Percentiles rank a stretch among this genome's conserved stretches.
phyloP scores from a whole-genome alignment of 2,888 invertebrate species.

The Abscondita cerata region DNA sequence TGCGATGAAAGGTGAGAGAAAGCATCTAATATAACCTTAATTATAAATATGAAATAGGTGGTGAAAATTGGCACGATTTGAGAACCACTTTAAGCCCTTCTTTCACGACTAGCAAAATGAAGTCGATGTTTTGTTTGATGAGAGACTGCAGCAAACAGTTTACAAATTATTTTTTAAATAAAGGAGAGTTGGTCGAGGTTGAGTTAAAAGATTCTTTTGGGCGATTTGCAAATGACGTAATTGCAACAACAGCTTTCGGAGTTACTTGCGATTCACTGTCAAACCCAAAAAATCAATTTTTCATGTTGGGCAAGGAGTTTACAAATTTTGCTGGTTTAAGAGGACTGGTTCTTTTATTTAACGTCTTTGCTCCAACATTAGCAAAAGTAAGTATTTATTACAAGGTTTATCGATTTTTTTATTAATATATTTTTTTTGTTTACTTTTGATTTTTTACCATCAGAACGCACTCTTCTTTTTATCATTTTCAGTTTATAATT shows the following conservation, averaged over 20 bases:
- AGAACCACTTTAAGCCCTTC: conserved; percentile 51
- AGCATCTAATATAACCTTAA: background rate
- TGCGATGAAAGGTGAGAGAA: background rate
- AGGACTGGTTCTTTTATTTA: background rate
- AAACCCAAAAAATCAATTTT: conserved; percentile 3
- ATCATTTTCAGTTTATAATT: too few species aligned
- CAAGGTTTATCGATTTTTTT: too few species aligned
- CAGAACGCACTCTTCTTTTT: too few species aligned
- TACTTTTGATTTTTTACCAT: too few species aligned
- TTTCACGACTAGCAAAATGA: conserved; percentile 6
- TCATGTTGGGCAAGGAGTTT: background rate
- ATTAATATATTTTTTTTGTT: too few species aligned
- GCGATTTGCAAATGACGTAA: conserved; percentile 3
- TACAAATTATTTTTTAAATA: background rate
- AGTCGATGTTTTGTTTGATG: background rate
- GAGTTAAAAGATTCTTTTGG: background rate
- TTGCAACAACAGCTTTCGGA: too few species aligned
- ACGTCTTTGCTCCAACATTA: background rate
- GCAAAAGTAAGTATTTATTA: too few species aligned
- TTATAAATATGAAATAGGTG: background rate
- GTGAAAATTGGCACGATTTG: conserved; percentile 45
- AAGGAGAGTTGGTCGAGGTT: background rate
- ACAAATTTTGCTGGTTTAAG: background rate
- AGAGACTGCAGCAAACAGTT: background rate
- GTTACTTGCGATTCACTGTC: background rate